Evolutionary conservation across 2,113 vertebrate genomes (phyloP).

Genomic region (Pseudorectes ferrugineus): DNA sequence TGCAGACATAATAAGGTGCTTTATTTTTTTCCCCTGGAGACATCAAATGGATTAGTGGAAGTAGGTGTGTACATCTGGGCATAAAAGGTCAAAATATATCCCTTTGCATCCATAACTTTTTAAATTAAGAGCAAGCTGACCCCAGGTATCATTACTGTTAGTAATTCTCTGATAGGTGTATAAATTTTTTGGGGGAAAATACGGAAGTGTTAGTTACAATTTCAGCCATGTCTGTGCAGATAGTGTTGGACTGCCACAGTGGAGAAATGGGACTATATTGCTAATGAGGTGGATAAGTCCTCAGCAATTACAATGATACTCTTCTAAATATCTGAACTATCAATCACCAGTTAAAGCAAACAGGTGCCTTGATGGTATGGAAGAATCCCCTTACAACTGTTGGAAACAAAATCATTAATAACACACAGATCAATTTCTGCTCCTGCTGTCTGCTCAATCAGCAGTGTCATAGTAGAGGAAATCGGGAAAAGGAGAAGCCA

Average conservation of each 20-base stretch:
- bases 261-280: background rate
- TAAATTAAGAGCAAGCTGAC: background rate
- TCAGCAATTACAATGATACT: background rate
- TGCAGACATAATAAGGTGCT: background rate
- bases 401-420: constrained; percentile 38
- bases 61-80: background rate
- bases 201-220: background rate
- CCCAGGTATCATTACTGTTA: background rate
- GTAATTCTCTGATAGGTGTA: background rate
- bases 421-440: constrained; percentile 31
- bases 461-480: background rate
- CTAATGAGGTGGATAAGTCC: background rate
- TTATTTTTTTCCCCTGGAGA: background rate
- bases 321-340: background rate
- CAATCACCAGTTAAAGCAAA: constrained; percentile 31
- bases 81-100: background rate
- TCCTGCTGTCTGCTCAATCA: background rate
- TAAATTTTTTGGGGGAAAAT: background rate
- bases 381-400: background rate
- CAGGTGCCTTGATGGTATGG: background rate
- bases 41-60: background rate
- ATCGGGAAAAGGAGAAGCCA: background rate
- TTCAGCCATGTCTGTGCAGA: background rate
- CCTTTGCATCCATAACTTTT: background rate
- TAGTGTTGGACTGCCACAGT: background rate